Evolutionary conservation across 2,113 vertebrate genomes (phyloP).

Genomic region (Gambusia holbrooki): DNA sequence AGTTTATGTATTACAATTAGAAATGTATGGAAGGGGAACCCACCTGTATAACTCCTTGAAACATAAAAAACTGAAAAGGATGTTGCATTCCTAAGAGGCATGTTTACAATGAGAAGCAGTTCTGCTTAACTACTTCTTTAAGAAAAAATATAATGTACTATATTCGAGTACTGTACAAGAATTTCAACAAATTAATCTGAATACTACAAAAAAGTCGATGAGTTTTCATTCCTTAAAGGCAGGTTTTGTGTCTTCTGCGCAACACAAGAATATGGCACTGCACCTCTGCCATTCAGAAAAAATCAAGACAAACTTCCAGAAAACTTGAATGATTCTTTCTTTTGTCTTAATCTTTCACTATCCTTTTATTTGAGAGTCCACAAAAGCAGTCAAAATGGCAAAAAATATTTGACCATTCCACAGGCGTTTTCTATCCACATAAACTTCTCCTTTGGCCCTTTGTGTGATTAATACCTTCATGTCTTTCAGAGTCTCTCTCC

Average conservation of each 20-base stretch:
- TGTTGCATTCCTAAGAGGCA: slow-evolving; percentile 1
- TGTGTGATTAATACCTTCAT: slow-evolving; percentile 83
- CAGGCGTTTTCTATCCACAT: slow-evolving; percentile 71
- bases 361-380: slow-evolving; percentile 58
- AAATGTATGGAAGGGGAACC: slow-evolving; percentile 64
- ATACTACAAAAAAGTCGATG: background rate
- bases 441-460: slow-evolving; percentile 79
- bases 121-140: background rate
- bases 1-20: slow-evolving; percentile 71
- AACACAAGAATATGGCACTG: slow-evolving; percentile 18
- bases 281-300: slow-evolving; percentile 48
- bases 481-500: slow-evolving; percentile 72
- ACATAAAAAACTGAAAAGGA: slow-evolving; percentile 54
- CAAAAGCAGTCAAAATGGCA: slow-evolving; percentile 74
- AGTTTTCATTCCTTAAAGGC: background rate
- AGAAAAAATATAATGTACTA: background rate
- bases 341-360: slow-evolving; percentile 33
- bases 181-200: background rate
- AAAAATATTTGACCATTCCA: slow-evolving; percentile 80
- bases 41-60: slow-evolving; percentile 53
- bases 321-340: slow-evolving; percentile 61
- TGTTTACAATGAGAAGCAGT: slow-evolving; percentile 19
- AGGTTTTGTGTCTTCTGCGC: background rate
- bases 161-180: background rate
- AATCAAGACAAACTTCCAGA: slow-evolving; percentile 51